A percentile compares a stretch with the other conserved stretches of the same genome.
Evolutionary conservation across 2,113 vertebrate species (phyloP).

Genomic region (Ictalurus furcatus): DNA sequence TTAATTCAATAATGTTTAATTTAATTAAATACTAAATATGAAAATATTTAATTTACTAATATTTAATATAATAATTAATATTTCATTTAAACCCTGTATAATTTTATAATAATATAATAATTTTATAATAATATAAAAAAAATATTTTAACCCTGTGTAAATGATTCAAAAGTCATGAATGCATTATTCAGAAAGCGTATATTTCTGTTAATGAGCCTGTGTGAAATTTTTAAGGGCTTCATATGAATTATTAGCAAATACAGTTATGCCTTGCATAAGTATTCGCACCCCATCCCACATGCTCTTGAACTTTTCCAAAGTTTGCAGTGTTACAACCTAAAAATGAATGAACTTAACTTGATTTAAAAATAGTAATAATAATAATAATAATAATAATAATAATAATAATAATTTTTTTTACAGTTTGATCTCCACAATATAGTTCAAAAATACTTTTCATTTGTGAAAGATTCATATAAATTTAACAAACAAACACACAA

Average conservation of each 20-base stretch:
- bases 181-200: conserved; percentile 5
- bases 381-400: too few species aligned
- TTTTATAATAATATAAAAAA: too few species aligned
- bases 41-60: too few species aligned
- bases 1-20: too few species aligned
- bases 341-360: neutral
- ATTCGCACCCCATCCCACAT: neutral
- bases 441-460: neutral
- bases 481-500: neutral
- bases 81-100: too few species aligned
- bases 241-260: conserved; percentile 10
- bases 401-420: neutral
- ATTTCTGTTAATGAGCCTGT: neutral
- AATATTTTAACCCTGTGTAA: too few species aligned
- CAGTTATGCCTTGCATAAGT: neutral
- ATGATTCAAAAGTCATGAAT: neutral
- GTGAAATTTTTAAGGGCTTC: conserved; percentile 1
- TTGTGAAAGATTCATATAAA: neutral
- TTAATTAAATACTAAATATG: too few species aligned
- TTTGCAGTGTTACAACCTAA: neutral
- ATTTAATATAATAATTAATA: too few species aligned
- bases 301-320: neutral
- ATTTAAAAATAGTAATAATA: neutral
- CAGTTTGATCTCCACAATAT: neutral
- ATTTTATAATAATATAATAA: too few species aligned